Conservation (phyloP, 2,888 invertebrate genomes). For the Spilarctia lutea region DNA sequence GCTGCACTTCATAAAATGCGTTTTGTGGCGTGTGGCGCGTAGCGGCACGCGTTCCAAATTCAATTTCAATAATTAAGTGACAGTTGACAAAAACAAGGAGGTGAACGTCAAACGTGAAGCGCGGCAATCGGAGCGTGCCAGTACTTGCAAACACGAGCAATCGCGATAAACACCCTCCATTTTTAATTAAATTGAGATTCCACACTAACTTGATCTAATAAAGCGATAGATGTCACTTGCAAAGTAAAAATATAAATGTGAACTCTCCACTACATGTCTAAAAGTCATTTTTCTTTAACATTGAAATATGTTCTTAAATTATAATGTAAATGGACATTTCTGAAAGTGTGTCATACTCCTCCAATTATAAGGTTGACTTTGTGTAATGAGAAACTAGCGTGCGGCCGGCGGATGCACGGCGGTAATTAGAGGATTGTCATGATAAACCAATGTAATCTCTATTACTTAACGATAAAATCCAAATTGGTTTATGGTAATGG, state of each 20-base stretch:
- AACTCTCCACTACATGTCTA: not conserved
- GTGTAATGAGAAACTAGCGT: constrained; percentile 61
- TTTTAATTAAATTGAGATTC: constrained; percentile 86
- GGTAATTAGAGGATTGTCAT: constrained; percentile 76
- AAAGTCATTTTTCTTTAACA: constrained; percentile 30
- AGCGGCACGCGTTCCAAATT: constrained; percentile 61
- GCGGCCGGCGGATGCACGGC: constrained; percentile 65
- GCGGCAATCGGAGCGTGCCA: constrained; percentile 75
- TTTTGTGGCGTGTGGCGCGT: constrained; percentile 41
- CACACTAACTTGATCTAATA: constrained; percentile 64
- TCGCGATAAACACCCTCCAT: constrained; percentile 75
- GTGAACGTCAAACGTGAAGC: constrained; percentile 34
- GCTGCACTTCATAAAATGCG: constrained; percentile 50
- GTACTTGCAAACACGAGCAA: constrained; percentile 76
- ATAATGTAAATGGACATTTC: constrained; percentile 27
- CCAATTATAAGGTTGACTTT: constrained; percentile 59
- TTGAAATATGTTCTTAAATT: constrained; percentile 31
- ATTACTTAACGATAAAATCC: constrained; percentile 77
- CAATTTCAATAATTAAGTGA: constrained; percentile 81
- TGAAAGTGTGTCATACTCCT: constrained; percentile 50
- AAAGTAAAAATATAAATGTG: constrained; percentile 14
- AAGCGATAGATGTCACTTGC: constrained; percentile 44
- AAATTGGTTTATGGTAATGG: constrained; percentile 78
- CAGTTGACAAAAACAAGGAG: constrained; percentile 73
- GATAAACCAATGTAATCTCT: constrained; percentile 83